A percentile compares a stretch with the other conserved stretches of the same genome.
Evolutionary conservation across 2,113 vertebrate genomes (phyloP).

Genomic region (Zosterops pallidus): DNA sequence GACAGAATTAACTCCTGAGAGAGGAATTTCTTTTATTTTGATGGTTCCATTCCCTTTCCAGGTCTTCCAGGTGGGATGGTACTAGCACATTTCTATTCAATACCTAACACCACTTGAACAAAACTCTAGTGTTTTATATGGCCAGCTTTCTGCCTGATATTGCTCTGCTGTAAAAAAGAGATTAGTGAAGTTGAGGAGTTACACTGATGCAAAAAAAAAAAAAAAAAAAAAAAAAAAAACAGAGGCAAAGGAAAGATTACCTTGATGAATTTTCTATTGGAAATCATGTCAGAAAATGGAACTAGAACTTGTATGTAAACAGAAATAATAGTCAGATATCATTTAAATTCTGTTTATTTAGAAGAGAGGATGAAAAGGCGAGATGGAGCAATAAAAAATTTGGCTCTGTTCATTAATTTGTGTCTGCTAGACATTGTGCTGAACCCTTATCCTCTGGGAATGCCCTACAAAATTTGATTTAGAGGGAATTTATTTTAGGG

Average conservation of each 20-base stretch:
- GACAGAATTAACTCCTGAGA: not conserved
- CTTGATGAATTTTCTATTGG: not conserved
- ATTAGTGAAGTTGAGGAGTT: not conserved
- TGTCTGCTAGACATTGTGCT: not conserved
- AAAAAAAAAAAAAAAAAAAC: no score
- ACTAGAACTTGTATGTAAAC: not conserved
- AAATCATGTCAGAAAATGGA: not conserved
- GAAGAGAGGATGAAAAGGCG: not conserved
- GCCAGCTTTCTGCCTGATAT: not conserved
- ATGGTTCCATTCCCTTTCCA: not conserved
- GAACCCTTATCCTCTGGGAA: not conserved
- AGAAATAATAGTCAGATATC: not conserved
- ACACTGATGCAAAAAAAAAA: not conserved
- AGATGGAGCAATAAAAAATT: not conserved
- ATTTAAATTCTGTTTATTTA: not conserved
- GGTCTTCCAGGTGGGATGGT: not conserved
- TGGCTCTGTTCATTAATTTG: not conserved
- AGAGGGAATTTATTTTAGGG: not conserved
- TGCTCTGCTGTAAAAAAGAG: not conserved
- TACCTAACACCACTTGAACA: not conserved
- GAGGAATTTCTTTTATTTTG: not conserved
- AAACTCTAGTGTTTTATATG: not conserved
- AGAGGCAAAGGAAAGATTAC: not conserved
- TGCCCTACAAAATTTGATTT: not conserved
- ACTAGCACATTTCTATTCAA: not conserved